phyloP scores from a whole-genome alignment of 2,797 vertebrate genomes.

The Danio tinwini region DNA sequence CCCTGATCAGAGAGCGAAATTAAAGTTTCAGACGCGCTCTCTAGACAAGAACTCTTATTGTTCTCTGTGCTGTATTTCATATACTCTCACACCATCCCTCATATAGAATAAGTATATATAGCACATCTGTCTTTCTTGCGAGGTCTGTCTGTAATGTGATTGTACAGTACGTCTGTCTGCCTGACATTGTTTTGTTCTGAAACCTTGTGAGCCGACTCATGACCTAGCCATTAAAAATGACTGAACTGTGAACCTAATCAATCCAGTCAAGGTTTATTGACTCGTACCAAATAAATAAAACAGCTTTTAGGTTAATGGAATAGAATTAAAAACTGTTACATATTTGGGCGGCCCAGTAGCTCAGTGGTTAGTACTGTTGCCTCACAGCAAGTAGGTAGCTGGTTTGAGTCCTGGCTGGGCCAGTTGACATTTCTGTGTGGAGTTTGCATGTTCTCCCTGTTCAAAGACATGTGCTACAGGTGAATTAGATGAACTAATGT shows the following conservation, averaged over 20 bases:
- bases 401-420: too few relatives aligned
- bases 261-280: not conserved
- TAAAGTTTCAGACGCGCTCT: constrained; percentile 23
- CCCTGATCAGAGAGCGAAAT: constrained; percentile 41
- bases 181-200: not conserved
- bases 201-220: not conserved
- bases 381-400: too few relatives aligned
- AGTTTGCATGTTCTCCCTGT: too few relatives aligned
- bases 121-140: not conserved
- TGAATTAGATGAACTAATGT: too few relatives aligned
- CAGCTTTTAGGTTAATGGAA: too few relatives aligned
- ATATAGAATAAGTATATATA: constrained; percentile 2
- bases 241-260: not conserved
- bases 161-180: not conserved
- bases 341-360: too few relatives aligned
- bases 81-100: not conserved
- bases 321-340: too few relatives aligned
- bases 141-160: not conserved
- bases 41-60: constrained; percentile 6
- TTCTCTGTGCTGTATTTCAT: constrained; percentile 8
- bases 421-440: too few relatives aligned
- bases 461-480: too few relatives aligned
- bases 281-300: not conserved
- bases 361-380: too few relatives aligned
- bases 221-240: not conserved